These are phyloP conservation scores for Chymomyza caudatula DNA, from an alignment of 2,888 invertebrate genomes.

Conservation along the genomic window DNA sequence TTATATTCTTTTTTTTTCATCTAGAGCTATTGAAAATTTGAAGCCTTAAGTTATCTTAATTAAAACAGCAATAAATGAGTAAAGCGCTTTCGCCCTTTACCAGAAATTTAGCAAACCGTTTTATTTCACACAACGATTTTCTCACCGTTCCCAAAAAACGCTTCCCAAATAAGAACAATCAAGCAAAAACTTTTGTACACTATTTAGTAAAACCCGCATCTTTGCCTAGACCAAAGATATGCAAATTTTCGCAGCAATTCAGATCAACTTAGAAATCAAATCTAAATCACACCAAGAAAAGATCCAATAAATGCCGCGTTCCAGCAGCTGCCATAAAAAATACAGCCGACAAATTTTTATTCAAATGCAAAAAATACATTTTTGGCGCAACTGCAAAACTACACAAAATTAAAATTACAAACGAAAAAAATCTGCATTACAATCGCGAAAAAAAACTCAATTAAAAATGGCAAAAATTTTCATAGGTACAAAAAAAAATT, in stretches of 20 bases:
- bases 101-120: not conserved
- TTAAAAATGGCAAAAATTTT: constrained; percentile 58
- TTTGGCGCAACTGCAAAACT: constrained; percentile 46
- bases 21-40: too few species aligned
- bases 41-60: not conserved
- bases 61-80: not conserved
- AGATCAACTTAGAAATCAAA: constrained; percentile 10
- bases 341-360: constrained; percentile 40
- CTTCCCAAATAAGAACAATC: not conserved
- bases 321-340: constrained; percentile 51
- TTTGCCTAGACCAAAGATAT: constrained; percentile 19
- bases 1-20: too few species aligned
- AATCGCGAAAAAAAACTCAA: constrained; percentile 64
- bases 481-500: constrained; percentile 43
- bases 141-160: not conserved
- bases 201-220: constrained; percentile 26
- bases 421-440: constrained; percentile 73
- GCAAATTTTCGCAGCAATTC: constrained; percentile 31
- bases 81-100: not conserved
- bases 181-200: constrained; percentile 22
- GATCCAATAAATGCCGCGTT: constrained; percentile 37
- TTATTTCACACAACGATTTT: not conserved
- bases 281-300: constrained; percentile 6
- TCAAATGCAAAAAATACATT: constrained; percentile 66
- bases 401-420: constrained; percentile 56